Conservation (phyloP, 2,888 invertebrate species). For the Ptychoptera albimana region DNA sequence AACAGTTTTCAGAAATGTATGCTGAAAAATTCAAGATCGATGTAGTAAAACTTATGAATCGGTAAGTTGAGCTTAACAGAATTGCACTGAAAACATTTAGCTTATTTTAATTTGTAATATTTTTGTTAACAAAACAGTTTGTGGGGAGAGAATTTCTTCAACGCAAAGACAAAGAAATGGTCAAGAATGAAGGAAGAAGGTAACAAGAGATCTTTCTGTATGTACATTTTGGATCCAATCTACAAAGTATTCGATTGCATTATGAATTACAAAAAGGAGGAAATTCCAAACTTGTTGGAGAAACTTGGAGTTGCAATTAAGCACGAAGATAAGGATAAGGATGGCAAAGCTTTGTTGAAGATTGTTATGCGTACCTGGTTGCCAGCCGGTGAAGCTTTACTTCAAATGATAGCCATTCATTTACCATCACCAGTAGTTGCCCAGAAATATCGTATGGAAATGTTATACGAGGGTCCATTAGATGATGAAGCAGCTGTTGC, state of each 20-base stretch:
- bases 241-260: conserved; percentile 73
- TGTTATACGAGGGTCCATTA: conserved; percentile 96
- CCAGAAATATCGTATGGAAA: conserved; percentile 98
- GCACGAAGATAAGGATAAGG: conserved; percentile 90
- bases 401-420: conserved; percentile 99
- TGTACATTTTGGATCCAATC: conserved; percentile 98
- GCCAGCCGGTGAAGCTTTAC: conserved; percentile 97
- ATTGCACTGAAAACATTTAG: too few species aligned
- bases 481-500: conserved; percentile 91
- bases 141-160: conserved; percentile 99
- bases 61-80: conserved; percentile 24
- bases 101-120: too few species aligned
- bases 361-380: conserved; percentile 98
- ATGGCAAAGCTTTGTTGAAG: conserved; percentile 91
- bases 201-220: conserved; percentile 94
- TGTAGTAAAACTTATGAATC: conserved; percentile 91
- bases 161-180: conserved; percentile 96
- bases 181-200: conserved; percentile 77
- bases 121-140: conserved; percentile 33
- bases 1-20: conserved; percentile 99
- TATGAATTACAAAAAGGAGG: conserved; percentile 93
- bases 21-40: conserved; percentile 98
- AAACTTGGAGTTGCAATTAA: conserved; percentile 87
- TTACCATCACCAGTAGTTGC: conserved; percentile 97
- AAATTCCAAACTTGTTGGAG: conserved; percentile 69